phyloP scores from a whole-genome alignment of 2,113 vertebrate species.

The Sceloporus undulatus region DNA sequence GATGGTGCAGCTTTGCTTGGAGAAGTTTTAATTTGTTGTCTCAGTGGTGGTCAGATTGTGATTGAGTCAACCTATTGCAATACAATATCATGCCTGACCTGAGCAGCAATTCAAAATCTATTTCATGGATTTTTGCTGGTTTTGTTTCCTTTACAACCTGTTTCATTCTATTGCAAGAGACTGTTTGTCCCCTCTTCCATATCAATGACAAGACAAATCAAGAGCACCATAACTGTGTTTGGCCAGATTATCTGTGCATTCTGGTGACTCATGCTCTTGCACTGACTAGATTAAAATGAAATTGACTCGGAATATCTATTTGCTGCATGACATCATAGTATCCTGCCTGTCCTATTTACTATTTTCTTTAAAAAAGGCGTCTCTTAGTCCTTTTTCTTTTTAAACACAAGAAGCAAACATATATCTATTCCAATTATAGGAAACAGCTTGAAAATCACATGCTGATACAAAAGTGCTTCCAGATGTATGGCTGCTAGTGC shows the following conservation, averaged over 20 bases:
- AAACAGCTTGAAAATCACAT: conserved; percentile 1
- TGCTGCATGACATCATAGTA: accelerated
- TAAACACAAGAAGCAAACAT: background rate
- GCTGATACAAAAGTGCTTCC: background rate
- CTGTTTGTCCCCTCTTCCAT: background rate
- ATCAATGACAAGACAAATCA: conserved; percentile 8
- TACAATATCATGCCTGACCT: conserved; percentile 45
- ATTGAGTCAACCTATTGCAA: conserved; percentile 59
- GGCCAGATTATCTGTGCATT: background rate
- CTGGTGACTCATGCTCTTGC: background rate
- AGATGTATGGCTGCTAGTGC: background rate
- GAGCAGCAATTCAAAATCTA: accelerated
- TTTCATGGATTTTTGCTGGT: background rate
- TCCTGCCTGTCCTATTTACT: background rate
- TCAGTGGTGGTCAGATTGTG: conserved; percentile 16
- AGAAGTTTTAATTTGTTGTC: background rate
- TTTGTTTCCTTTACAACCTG: conserved; percentile 45
- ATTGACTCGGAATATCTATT: background rate
- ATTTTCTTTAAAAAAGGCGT: background rate
- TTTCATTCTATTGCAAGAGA: conserved; percentile 15
- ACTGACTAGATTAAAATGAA: background rate
- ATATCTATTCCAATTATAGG: background rate
- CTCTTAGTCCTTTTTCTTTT: background rate
- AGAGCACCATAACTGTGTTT: conserved; percentile 20
- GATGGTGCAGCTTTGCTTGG: conserved; percentile 21